Conservation (phyloP, 1,140 invertebrate species). For the Microvelia longipes region DNA sequence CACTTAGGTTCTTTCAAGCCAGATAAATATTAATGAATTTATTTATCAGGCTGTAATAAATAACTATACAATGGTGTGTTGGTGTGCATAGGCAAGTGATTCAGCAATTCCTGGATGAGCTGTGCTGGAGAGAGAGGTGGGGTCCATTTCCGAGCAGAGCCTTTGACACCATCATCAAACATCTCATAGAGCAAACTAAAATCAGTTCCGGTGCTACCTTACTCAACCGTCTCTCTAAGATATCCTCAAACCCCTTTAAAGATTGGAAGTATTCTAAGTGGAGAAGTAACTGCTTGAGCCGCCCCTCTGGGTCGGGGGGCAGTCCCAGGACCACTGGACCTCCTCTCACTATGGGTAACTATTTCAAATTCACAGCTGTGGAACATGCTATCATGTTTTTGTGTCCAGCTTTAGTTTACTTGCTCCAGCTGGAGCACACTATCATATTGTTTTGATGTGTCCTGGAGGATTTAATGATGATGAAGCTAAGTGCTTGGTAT, state of each 20-base stretch:
- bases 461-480: too few relatives aligned
- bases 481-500: too few relatives aligned
- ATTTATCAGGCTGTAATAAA: too few relatives aligned
- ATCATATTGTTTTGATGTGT: too few relatives aligned
- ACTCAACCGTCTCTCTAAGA: conserved; percentile 41
- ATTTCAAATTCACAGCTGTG: too few relatives aligned
- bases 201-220: conserved; percentile 36
- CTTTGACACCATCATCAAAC: conserved; percentile 62
- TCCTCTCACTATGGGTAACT: neutral
- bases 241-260: conserved; percentile 61
- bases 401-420: too few relatives aligned
- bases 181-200: conserved; percentile 62
- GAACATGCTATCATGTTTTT: too few relatives aligned
- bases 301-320: neutral
- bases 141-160: conserved; percentile 55
- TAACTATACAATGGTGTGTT: too few relatives aligned
- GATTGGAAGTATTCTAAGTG: conserved; percentile 50
- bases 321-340: neutral
- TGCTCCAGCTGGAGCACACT: too few relatives aligned
- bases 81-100: conserved; percentile 63
- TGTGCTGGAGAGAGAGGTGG: conserved; percentile 63
- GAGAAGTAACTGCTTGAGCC: conserved; percentile 15
- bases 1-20: too few relatives aligned
- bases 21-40: too few relatives aligned
- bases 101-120: conserved; percentile 75